phyloP scores from a whole-genome alignment of 2,888 invertebrate species.

The Campoletis raptor region DNA sequence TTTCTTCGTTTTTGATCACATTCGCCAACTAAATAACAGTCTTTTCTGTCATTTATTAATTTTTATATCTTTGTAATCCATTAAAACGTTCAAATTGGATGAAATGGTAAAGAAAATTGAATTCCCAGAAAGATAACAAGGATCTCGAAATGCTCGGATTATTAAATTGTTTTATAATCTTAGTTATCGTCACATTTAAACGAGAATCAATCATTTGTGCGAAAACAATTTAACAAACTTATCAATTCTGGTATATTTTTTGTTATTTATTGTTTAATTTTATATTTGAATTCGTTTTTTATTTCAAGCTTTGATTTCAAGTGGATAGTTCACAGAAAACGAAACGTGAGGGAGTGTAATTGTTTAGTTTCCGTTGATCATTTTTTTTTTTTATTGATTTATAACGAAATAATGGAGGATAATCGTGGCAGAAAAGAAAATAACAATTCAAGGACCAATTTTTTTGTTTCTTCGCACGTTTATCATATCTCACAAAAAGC shows the following conservation, averaged over 20 bases:
- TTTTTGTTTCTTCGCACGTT: background rate
- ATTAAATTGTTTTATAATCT: background rate
- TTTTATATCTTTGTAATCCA: constrained; percentile 10
- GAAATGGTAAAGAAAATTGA: background rate
- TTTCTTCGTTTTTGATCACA: background rate
- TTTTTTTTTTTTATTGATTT: background rate
- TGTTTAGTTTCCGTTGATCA: background rate
- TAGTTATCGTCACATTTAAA: no score
- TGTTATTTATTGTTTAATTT: background rate
- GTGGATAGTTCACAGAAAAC: background rate
- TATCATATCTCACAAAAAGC: background rate
- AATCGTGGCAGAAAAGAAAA: background rate
- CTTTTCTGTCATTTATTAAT: constrained; percentile 34
- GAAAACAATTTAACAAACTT: background rate
- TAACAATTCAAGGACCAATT: background rate
- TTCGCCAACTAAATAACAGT: background rate
- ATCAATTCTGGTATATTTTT: background rate
- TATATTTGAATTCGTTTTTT: background rate
- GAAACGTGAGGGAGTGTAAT: background rate
- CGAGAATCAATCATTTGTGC: background rate
- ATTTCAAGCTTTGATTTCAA: background rate
- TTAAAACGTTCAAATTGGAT: constrained; percentile 5
- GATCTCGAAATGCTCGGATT: background rate
- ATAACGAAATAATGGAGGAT: background rate
- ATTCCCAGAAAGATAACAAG: background rate